These are phyloP conservation scores for Cacoxenus indagator DNA, from an alignment of 2,888 invertebrate genomes.

Conservation along the genomic window DNA sequence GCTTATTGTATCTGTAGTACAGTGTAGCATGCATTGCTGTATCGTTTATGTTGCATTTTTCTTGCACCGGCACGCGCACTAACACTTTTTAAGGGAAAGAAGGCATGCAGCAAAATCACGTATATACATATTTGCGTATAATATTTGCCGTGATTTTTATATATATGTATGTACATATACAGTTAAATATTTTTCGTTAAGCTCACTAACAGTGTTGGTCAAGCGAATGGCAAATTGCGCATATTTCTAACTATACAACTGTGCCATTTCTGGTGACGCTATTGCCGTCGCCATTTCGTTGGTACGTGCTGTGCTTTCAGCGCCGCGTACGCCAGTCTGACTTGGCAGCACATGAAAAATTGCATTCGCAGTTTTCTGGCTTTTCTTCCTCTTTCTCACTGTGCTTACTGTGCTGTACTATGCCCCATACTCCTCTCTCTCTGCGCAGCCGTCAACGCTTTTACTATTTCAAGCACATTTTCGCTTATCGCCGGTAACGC, in stretches of 20 bases:
- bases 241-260: no score
- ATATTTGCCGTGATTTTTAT: background rate
- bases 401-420: no score
- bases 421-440: no score
- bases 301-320: background rate
- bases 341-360: constrained; percentile 57
- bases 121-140: constrained; percentile 9
- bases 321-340: constrained; percentile 50
- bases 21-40: background rate
- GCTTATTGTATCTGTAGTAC: no score
- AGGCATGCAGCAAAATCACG: background rate
- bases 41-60: background rate
- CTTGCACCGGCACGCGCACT: no score
- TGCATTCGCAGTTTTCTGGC: constrained; percentile 38
- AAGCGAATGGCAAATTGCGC: no score
- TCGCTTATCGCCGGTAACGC: no score
- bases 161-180: no score
- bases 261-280: constrained; percentile 39
- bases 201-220: no score
- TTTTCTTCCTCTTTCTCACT: background rate
- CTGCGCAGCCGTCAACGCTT: no score
- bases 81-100: background rate
- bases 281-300: constrained; percentile 14
- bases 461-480: no score
- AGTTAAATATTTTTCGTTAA: no score